phyloP scores from a whole-genome alignment of 2,888 invertebrate genomes.

The Geotrupes spiniger region DNA sequence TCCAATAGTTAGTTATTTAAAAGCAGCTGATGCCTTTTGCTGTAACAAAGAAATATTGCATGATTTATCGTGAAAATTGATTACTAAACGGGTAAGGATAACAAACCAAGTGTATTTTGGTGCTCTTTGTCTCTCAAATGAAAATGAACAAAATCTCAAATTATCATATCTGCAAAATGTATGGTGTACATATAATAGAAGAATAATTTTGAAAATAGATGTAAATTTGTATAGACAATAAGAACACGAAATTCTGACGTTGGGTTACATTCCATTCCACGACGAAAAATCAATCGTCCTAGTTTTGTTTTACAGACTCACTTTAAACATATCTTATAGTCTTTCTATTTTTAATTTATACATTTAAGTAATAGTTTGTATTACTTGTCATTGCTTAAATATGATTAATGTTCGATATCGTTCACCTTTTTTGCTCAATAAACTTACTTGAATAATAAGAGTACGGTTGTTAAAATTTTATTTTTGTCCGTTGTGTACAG shows the following conservation, averaged over 20 bases:
- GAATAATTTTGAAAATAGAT: background rate
- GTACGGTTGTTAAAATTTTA: too few relatives aligned
- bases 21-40: too few relatives aligned
- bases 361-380: background rate
- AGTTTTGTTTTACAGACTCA: background rate
- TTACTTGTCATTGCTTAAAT: background rate
- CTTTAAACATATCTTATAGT: too few relatives aligned
- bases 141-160: background rate
- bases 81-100: background rate
- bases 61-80: background rate
- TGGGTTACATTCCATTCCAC: conserved; percentile 8
- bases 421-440: too few relatives aligned
- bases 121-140: background rate
- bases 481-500: too few relatives aligned
- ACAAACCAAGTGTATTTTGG: background rate
- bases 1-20: too few relatives aligned
- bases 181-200: background rate
- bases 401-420: too few relatives aligned
- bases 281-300: background rate
- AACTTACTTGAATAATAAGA: background rate
- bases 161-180: background rate
- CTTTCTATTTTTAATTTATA: too few relatives aligned
- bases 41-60: background rate
- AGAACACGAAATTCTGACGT: conserved; percentile 3
- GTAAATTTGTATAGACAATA: conserved; percentile 10